These are phyloP conservation scores for Varroa destructor DNA, from an alignment of 1,140 invertebrate species.

Conservation along the genomic window DNA sequence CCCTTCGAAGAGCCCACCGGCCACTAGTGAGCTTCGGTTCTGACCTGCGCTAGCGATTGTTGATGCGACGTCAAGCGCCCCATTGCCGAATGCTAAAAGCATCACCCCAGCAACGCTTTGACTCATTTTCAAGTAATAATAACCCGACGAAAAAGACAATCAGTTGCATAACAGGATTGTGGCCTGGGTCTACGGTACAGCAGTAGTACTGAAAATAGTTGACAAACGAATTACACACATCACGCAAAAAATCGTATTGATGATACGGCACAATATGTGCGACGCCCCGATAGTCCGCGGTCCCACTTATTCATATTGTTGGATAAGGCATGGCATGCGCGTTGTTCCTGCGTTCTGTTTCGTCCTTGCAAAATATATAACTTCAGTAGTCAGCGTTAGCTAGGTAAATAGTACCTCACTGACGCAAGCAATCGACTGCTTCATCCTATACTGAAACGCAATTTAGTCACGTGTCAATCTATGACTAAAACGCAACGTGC, in stretches of 20 bases:
- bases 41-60: conserved; percentile 44
- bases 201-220: conserved; percentile 40
- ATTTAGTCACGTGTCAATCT: no score
- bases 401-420: no score
- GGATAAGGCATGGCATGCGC: no score
- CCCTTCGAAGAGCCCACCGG: conserved; percentile 47
- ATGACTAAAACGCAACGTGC: no score
- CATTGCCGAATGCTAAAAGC: conserved; percentile 60
- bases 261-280: conserved; percentile 5
- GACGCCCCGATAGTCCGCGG: neutral
- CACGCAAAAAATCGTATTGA: conserved; percentile 39
- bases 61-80: conserved; percentile 57
- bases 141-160: conserved; percentile 48
- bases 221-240: conserved; percentile 39
- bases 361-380: no score
- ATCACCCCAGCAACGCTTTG: conserved; percentile 60
- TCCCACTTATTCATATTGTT: conserved; percentile 1
- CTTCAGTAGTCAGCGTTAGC: no score
- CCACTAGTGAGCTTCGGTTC: conserved; percentile 44
- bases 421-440: no score
- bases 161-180: conserved; percentile 37
- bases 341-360: no score
- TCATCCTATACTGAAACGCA: no score
- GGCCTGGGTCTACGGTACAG: conserved; percentile 35
- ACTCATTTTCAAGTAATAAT: conserved; percentile 51